phyloP scores from a whole-genome alignment of 2,888 invertebrate species.

The Ptilodon capucinus region DNA sequence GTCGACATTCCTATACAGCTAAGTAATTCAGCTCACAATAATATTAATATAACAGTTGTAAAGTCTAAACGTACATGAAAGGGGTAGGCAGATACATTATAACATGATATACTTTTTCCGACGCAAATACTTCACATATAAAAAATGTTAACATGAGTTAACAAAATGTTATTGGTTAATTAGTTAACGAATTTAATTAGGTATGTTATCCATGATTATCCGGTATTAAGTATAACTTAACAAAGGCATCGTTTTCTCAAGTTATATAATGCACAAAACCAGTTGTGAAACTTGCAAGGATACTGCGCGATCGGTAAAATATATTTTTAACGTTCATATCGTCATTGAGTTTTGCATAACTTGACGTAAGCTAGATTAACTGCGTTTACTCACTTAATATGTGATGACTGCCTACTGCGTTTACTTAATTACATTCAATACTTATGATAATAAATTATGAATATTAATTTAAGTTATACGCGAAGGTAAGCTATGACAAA shows the following conservation, averaged over 20 bases:
- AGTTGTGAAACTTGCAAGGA: conserved; percentile 20
- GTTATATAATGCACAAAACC: conserved; percentile 24
- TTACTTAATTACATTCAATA: too few species aligned
- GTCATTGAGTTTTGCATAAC: conserved; percentile 14
- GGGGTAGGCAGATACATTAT: too few species aligned
- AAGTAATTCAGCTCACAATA: too few species aligned
- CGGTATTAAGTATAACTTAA: not conserved
- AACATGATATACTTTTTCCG: too few species aligned
- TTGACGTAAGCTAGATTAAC: not conserved
- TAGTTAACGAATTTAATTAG: not conserved
- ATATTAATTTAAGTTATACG: not conserved
- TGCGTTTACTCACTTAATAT: not conserved
- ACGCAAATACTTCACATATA: too few species aligned
- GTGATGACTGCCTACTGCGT: not conserved
- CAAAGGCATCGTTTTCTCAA: conserved; percentile 20
- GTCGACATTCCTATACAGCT: too few species aligned
- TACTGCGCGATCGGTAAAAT: conserved; percentile 8
- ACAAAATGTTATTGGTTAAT: too few species aligned
- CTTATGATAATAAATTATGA: not conserved
- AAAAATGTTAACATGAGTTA: too few species aligned
- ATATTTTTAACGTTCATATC: conserved; percentile 5
- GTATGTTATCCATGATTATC: not conserved
- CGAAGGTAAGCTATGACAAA: too few species aligned
- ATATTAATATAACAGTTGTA: too few species aligned
- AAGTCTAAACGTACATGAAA: too few species aligned